A percentile compares a stretch with the other conserved stretches of the same genome.
Conservation (phyloP, 2,797 vertebrate species). For the Enteromius argenteus region DNA sequence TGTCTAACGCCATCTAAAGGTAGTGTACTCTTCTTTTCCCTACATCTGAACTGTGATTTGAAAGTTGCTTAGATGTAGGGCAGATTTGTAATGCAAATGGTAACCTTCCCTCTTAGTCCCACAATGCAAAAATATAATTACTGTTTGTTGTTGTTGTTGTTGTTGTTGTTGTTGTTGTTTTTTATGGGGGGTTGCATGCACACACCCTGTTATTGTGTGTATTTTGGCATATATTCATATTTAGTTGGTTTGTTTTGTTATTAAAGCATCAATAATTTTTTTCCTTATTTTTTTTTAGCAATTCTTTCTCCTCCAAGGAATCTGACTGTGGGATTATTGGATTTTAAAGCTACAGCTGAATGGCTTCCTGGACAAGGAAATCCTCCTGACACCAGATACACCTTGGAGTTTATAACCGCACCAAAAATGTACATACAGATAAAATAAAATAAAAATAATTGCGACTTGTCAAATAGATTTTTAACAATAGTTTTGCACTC, state of each 20-base stretch:
- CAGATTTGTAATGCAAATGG: not conserved
- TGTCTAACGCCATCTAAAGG: slow-evolving; percentile 52
- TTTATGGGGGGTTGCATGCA: not conserved
- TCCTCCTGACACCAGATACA: slow-evolving; percentile 56
- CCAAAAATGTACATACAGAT: slow-evolving; percentile 25
- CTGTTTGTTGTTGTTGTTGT: not conserved
- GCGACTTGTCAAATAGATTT: not conserved
- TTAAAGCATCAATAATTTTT: not conserved
- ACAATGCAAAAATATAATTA: not conserved
- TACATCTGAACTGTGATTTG: not conserved
- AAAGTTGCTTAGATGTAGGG: not conserved
- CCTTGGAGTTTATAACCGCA: slow-evolving; percentile 43
- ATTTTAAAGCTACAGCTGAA: slow-evolving; percentile 52
- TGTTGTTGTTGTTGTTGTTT: not conserved
- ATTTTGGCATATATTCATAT: not conserved
- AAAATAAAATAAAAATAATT: too few species aligned
- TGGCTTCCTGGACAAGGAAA: slow-evolving; percentile 59
- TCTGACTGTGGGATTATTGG: slow-evolving; percentile 58
- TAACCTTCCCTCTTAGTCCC: not conserved
- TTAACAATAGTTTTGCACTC: not conserved
- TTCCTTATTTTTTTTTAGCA: slow-evolving; percentile 38
- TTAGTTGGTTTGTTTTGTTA: not conserved
- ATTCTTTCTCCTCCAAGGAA: slow-evolving; percentile 59
- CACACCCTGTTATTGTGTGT: not conserved
- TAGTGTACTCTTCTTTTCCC: slow-evolving; percentile 18